Evolutionary conservation across 37 sponge, comb jelly and placozoan species (phyloP), one percentile per base, ranked within the genome.

Genomic region (Cliona cf. orientalis): DNA sequence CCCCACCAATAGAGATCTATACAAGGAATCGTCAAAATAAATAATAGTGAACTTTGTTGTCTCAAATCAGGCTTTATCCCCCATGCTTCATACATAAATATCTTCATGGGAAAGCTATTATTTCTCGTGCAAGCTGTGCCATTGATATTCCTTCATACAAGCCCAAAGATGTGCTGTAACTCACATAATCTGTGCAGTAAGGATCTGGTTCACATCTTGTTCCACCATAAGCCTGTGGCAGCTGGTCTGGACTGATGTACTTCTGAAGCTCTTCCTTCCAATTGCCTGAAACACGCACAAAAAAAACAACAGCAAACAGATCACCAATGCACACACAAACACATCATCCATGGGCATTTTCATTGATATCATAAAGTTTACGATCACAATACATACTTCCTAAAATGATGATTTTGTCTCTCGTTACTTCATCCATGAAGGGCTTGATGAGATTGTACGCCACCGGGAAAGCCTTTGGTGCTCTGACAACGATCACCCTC

Each of bases 161-260:
- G 3, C 2, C 31, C 80, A n/a, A n/a, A n/a, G n/a, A n/a, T n/a
- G n/a, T n/a, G n/a, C n/a, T n/a, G n/a, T n/a, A n/a, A n/a, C n/a
- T 46, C 43, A 87, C 87, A 72, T 80, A 73, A 36, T 73, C 56
- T 23, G 66, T 72, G 69, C 87, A 87, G 58, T 65, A 21, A n/a
- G 87, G 74, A 65, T 88, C 89, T 59, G 89, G 84, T 63, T 88
- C 89, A 26, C 79, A 63, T 62, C 83, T 77, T 14, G 74, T 88
- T 25, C 89, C 89, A 42, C 89, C 89, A 58, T 88, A 88, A 0
- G 49, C 53, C 23, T 75, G 60, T 17, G 89, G 89, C 31, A 89
- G 73, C 71, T 83, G 68, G 69, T 89, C 85, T 42, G 85, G 85
- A 83, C 65, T 67, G 66, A 89, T 84, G 69, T 84, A 83, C 67